Evolutionary conservation across 1,140 invertebrate genomes (phyloP).

Genomic region (Platorchestia sp.): DNA sequence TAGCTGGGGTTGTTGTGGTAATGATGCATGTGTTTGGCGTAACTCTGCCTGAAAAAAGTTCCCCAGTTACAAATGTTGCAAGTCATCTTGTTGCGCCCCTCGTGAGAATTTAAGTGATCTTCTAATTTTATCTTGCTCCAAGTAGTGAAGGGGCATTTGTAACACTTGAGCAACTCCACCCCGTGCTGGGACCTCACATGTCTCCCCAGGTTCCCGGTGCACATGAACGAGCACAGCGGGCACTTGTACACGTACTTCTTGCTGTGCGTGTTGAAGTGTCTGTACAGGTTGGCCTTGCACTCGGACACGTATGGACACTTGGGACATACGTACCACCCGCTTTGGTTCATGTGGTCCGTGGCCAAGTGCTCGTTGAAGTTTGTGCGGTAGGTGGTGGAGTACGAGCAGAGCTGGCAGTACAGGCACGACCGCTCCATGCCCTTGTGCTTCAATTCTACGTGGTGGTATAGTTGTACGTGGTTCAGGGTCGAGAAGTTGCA

Average conservation of each 20-base stretch:
- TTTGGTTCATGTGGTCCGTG: background rate
- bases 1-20: conserved; percentile 9
- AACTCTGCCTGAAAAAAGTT: conserved; percentile 22
- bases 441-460: conserved; percentile 12
- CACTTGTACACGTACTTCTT: conserved; percentile 17
- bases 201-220: background rate
- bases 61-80: background rate
- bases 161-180: conserved; percentile 7
- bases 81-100: background rate
- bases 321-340: background rate
- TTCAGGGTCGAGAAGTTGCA: conserved; percentile 39
- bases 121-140: background rate
- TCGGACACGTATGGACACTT: background rate
- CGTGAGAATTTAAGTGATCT: conserved; percentile 11
- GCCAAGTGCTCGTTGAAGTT: background rate
- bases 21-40: conserved; percentile 31
- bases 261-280: conserved; percentile 37
- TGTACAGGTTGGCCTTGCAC: conserved; percentile 24
- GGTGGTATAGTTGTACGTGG: background rate
- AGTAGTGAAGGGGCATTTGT: background rate
- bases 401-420: conserved; percentile 5
- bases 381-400: conserved; percentile 21
- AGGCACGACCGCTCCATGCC: background rate
- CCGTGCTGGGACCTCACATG: conserved; percentile 25
- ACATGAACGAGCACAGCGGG: background rate